Evolutionary conservation across 2,888 invertebrate genomes (phyloP), one percentile per base, ranked within the genome.

Genomic region (Heteropelma amictum): DNA sequence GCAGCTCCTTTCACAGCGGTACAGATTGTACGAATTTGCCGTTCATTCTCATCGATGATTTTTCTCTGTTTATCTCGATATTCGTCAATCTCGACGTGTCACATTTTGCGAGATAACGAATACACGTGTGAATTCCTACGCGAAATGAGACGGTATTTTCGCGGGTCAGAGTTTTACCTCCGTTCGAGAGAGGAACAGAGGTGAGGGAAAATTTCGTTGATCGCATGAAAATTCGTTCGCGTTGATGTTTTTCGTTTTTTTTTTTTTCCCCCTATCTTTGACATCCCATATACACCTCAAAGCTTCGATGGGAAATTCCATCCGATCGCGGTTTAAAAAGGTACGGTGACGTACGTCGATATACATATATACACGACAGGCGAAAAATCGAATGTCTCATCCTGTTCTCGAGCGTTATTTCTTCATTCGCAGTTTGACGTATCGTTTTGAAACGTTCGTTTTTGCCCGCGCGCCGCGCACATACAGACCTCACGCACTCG

Each of bases 291-390:
- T 64, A 60, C 28, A 56, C 19, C 54, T 45, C 68, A 73, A 68
- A 76, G 61, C 72, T 76, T 60, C 67, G 65, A 65, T 67, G 68
- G 54, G 67, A 72, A 71, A 78, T 71, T 78, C 47, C 26, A 67
- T 51, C 64, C 73, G 17, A n/a, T 23, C 26, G n/a, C 47, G 23
- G 14, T 47, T 47, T 23, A 33, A 23, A 61, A 47, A 61, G 47
- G 60, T 78, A 76, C 78, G 73, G 63, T 65, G 53, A 51, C 53
- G 64, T 71, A 54, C 72, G 70, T 72, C 76, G 77, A 76, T 77
- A 68, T n/a, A n/a, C n/a, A n/a, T n/a, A n/a, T n/a, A n/a, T n/a
- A n/a, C n/a, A n/a, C n/a, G n/a, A n/a, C n/a, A n/a, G n/a, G n/a
- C n/a, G n/a, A n/a, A n/a, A n/a, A n/a, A n/a, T n/a, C 42, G 47